Evolutionary conservation across 2,113 vertebrate genomes (phyloP), one percentile per base, ranked within the genome.

Genomic region (Oryctolagus cuniculus): DNA sequence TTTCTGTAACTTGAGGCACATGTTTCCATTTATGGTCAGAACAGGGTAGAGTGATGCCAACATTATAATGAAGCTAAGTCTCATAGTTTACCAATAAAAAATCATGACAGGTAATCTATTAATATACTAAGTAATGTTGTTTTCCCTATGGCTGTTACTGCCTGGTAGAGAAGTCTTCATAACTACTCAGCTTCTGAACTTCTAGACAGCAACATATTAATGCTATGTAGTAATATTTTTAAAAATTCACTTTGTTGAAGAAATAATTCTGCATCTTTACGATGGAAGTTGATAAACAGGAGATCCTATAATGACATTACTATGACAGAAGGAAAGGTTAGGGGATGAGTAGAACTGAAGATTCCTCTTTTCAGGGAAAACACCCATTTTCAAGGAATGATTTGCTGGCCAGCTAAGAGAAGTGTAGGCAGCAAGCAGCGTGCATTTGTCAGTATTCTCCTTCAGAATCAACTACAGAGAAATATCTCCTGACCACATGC

Each of bases 401-500:
- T 4, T 44, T 90, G 27, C 49, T 64, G 25, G 12, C 4, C 9
- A 34, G 22, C 27, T 25, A 10, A 4, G 29, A 3, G 3, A 2
- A 15, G 11, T 58, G 19, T 16, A 44, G 34, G 27, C 1, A 15
- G 12, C 17, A 21, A 7, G 17, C 17, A 70, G 4, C 8, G 15
- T 70, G 34, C 13, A 36, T 11, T 15, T 27, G 31, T 55, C 66
- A 36, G 22, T 6, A 64, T 58, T 29, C 31, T 89, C n/a, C 55
- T 3, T 58, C n/a, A 69, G 19, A 13, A 13, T 31, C 64, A 90
- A 8, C 31, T 70, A 4, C 8, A 17, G 19, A 7, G 5, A 90
- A 44, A 70, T 10, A 13, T 34, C 1, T 11, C 9, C 3, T 36
- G 29, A 4, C 8, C 8, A n/a, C 5, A 4, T 2, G 81, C 24